phyloP scores from a whole-genome alignment of 1,140 invertebrate species.

The Heliothis virescens region DNA sequence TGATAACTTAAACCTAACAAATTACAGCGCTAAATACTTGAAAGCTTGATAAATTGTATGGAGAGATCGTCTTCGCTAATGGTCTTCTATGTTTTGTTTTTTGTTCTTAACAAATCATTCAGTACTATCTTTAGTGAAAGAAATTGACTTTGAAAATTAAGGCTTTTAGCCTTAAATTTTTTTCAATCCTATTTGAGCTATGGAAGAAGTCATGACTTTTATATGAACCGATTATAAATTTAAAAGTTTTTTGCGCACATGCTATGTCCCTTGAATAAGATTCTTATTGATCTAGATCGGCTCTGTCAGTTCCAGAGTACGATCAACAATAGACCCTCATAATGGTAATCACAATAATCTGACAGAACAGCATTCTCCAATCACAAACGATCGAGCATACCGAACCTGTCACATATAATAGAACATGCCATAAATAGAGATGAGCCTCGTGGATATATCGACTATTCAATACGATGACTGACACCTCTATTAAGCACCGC shows the following conservation, averaged over 20 bases:
- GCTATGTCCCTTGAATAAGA: no score
- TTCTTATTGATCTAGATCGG: no score
- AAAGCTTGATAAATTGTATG: constrained; percentile 39
- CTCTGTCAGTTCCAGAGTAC: no score
- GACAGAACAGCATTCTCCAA: not conserved
- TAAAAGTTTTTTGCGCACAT: no score
- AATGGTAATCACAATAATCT: not conserved
- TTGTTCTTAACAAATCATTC: not conserved
- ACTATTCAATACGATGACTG: not conserved
- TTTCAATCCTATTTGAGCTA: no score
- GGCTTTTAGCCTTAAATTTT: no score
- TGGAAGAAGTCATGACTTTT: no score
- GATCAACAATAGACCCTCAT: no score
- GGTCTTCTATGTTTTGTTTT: not conserved
- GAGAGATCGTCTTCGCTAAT: constrained; percentile 22
- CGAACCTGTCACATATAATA: not conserved
- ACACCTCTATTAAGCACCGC: constrained; percentile 6
- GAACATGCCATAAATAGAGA: not conserved
- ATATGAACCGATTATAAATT: no score
- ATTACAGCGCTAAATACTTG: constrained; percentile 19
- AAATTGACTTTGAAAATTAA: no score
- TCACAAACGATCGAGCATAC: not conserved
- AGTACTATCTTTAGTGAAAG: not conserved
- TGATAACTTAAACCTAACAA: constrained; percentile 32
- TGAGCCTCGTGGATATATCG: not conserved